phyloP scores from a whole-genome alignment of 2,888 invertebrate species.

The Xylophagus ater region DNA sequence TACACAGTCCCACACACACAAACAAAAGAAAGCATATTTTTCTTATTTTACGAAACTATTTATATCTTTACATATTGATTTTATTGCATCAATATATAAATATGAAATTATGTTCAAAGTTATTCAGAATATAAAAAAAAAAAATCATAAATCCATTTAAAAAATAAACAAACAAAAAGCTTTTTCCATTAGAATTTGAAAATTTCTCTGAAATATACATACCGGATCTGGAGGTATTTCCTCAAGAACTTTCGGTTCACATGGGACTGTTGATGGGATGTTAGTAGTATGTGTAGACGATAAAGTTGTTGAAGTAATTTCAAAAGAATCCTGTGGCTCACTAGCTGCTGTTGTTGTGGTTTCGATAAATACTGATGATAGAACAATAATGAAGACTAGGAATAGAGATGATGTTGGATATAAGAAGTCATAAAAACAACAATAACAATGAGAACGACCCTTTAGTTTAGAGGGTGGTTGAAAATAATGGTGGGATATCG shows the following conservation, averaged over 20 bases:
- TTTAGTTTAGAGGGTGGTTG: slow-evolving; percentile 13
- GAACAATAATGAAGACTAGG: slow-evolving; percentile 11
- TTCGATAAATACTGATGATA: slow-evolving; percentile 14
- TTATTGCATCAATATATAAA: no score
- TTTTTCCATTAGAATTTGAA: no score
- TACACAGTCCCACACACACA: not conserved
- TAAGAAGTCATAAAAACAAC: slow-evolving; percentile 11
- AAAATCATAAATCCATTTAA: no score
- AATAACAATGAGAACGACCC: slow-evolving; percentile 12
- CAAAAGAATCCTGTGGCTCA: no score
- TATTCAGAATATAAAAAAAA: no score
- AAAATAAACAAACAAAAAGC: no score
- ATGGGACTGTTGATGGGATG: slow-evolving; percentile 21
- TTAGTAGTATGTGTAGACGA: slow-evolving; percentile 12
- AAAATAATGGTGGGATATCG: slow-evolving; percentile 19
- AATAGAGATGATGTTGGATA: slow-evolving; percentile 14
- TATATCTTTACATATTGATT: no score
- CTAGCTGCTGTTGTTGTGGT: slow-evolving; percentile 13
- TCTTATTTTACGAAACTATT: no score
- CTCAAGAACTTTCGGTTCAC: slow-evolving; percentile 35
- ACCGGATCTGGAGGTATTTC: slow-evolving; percentile 37
- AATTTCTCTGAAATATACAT: slow-evolving; percentile 20
- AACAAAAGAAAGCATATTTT: no score
- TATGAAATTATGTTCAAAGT: no score
- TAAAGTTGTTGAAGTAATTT: no score